Conservation (phyloP, 2,113 vertebrate genomes). For the Ellobius talpinus region DNA sequence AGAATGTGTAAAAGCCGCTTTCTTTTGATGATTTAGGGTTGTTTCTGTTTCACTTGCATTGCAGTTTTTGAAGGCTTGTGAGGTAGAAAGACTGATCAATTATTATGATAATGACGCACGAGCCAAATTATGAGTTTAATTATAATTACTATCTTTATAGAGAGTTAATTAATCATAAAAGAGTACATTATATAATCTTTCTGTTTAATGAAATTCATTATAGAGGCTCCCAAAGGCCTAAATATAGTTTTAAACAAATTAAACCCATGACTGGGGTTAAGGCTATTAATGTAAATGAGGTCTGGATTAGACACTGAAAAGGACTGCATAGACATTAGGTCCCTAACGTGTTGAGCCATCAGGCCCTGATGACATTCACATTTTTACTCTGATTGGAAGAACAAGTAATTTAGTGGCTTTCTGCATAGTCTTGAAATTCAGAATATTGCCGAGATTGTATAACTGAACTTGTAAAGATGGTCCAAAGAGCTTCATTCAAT, state of each 20-base stretch:
- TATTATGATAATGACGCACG: slow-evolving; percentile 76
- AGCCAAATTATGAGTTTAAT: slow-evolving; percentile 86
- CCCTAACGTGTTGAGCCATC: slow-evolving; percentile 35
- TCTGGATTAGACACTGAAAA: slow-evolving; percentile 63
- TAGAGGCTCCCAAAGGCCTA: slow-evolving; percentile 74
- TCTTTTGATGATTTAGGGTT: slow-evolving; percentile 48
- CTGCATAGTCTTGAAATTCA: slow-evolving; percentile 53
- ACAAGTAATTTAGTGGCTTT: slow-evolving; percentile 65
- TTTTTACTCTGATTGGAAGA: slow-evolving; percentile 54
- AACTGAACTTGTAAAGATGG: slow-evolving; percentile 33
- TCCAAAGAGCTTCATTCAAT: slow-evolving; percentile 34
- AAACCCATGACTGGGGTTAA: slow-evolving; percentile 70
- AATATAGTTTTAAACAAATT: slow-evolving; percentile 83
- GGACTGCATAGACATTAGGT: background rate
- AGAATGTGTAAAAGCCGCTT: background rate
- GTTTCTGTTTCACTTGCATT: slow-evolving; percentile 49
- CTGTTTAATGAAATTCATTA: slow-evolving; percentile 85
- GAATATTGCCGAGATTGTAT: slow-evolving; percentile 13
- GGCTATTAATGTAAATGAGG: slow-evolving; percentile 69
- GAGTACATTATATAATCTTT: slow-evolving; percentile 78
- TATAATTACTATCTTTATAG: slow-evolving; percentile 86
- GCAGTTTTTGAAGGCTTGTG: slow-evolving; percentile 69
- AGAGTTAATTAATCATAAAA: slow-evolving; percentile 87
- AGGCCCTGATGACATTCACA: slow-evolving; percentile 42
- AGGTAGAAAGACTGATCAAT: slow-evolving; percentile 83